Conservation (phyloP, 2,888 invertebrate genomes). For the Stramonita haemastoma region DNA sequence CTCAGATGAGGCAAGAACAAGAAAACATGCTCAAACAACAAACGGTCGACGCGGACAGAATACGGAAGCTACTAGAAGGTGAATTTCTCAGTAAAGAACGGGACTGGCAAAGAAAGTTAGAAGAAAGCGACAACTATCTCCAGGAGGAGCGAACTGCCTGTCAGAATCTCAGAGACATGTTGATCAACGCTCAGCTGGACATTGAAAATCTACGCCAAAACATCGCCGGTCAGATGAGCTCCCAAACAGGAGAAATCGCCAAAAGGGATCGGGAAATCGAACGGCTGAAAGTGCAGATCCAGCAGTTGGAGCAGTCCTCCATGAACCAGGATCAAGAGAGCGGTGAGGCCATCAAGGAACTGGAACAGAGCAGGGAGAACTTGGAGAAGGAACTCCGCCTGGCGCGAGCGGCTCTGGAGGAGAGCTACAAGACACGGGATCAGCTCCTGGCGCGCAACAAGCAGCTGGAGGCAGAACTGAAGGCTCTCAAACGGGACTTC, state of each 20-base stretch:
- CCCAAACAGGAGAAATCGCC: slow-evolving; percentile 64
- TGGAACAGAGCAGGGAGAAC: slow-evolving; percentile 62
- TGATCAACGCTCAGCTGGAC: slow-evolving; percentile 73
- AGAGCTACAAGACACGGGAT: slow-evolving; percentile 65
- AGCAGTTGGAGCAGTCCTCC: slow-evolving; percentile 61
- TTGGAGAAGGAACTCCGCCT: slow-evolving; percentile 63
- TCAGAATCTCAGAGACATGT: slow-evolving; percentile 69
- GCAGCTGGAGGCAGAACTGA: slow-evolving; percentile 71
- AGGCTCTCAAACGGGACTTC: slow-evolving; percentile 65
- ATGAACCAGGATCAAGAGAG: slow-evolving; percentile 58
- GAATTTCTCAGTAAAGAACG: slow-evolving; percentile 52
- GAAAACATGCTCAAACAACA: slow-evolving; percentile 53
- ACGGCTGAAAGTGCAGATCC: slow-evolving; percentile 56
- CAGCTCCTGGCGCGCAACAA: slow-evolving; percentile 61
- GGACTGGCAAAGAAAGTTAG: slow-evolving; percentile 64
- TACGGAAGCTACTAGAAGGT: slow-evolving; percentile 23
- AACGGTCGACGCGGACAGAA: slow-evolving; percentile 48
- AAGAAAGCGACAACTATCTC: slow-evolving; percentile 60
- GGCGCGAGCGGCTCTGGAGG: slow-evolving; percentile 63
- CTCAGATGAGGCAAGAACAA: slow-evolving; percentile 53
- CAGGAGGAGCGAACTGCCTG: slow-evolving; percentile 70
- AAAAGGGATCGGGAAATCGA: slow-evolving; percentile 65
- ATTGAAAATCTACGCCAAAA: slow-evolving; percentile 69
- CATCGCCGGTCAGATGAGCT: slow-evolving; percentile 56
- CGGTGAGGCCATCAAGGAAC: slow-evolving; percentile 57